phyloP scores from a whole-genome alignment of 1,140 invertebrate species.

The Aradophagus sp. region DNA sequence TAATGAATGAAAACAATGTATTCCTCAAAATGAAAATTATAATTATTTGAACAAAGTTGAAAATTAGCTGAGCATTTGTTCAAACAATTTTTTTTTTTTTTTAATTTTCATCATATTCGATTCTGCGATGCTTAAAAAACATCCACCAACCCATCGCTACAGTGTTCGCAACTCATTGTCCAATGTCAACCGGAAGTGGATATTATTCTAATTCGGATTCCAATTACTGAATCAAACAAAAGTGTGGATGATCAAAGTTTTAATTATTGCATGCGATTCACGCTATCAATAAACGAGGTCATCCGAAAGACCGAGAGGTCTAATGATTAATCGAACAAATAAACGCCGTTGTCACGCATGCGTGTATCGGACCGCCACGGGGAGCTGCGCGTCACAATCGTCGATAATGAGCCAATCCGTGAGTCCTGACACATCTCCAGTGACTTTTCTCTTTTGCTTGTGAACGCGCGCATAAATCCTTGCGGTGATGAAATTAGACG shows the following conservation, averaged over 20 bases:
- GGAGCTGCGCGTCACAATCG: conserved; percentile 70
- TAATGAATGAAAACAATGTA: too few species aligned
- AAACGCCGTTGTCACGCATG: conserved; percentile 71
- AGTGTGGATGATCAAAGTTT: conserved; percentile 35
- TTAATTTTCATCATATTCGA: too few species aligned
- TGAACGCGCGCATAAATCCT: conserved; percentile 60
- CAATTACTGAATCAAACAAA: conserved; percentile 6
- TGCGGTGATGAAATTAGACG: conserved; percentile 51
- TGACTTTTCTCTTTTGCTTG: conserved; percentile 61
- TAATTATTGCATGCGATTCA: conserved; percentile 45
- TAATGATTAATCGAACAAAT: conserved; percentile 74
- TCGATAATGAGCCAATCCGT: conserved; percentile 71
- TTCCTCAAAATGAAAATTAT: too few species aligned
- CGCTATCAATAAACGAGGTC: conserved; percentile 49
- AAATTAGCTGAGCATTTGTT: too few species aligned
- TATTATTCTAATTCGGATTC: background rate
- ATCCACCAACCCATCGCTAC: too few species aligned
- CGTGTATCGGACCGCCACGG: conserved; percentile 62
- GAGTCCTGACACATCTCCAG: conserved; percentile 61
- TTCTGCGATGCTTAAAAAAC: too few species aligned
- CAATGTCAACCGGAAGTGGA: too few species aligned
- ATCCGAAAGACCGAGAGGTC: conserved; percentile 24
- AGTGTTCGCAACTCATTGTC: too few species aligned
- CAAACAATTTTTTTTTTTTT: too few species aligned
- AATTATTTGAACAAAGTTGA: too few species aligned